phyloP scores from a whole-genome alignment of 2,888 invertebrate species.

The Xestia xanthographa region DNA sequence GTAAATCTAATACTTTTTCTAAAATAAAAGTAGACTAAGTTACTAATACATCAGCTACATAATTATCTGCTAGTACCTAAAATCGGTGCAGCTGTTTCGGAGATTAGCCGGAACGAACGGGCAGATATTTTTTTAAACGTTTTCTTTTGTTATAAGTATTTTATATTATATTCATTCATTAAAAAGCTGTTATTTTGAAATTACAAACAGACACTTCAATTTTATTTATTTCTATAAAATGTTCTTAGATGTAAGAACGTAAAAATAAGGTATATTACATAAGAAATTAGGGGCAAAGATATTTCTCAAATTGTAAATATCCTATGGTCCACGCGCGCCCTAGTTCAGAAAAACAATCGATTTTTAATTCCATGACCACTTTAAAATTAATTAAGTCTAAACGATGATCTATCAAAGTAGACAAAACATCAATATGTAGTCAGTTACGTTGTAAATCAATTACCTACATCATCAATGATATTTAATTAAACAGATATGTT shows the following conservation, averaged over 20 bases:
- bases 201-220: neutral
- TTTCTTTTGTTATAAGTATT: no score
- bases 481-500: no score
- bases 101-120: neutral
- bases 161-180: no score
- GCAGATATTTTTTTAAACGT: neutral
- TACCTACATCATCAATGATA: neutral
- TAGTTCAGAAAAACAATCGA: neutral
- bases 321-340: neutral
- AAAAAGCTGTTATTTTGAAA: neutral
- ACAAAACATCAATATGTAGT: neutral
- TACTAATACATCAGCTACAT: neutral
- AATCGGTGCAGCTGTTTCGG: neutral
- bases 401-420: neutral
- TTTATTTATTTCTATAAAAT: neutral
- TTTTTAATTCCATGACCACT: neutral
- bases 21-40: neutral
- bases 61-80: neutral
- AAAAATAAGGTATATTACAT: neutral
- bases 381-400: slow-evolving; percentile 1
- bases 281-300: neutral
- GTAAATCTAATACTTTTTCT: neutral
- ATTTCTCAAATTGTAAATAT: neutral
- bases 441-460: slow-evolving; percentile 22
- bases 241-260: neutral